These are phyloP conservation scores for Sapajus apella DNA, from an alignment of 2,113 vertebrate genomes.

Conservation along the genomic window DNA sequence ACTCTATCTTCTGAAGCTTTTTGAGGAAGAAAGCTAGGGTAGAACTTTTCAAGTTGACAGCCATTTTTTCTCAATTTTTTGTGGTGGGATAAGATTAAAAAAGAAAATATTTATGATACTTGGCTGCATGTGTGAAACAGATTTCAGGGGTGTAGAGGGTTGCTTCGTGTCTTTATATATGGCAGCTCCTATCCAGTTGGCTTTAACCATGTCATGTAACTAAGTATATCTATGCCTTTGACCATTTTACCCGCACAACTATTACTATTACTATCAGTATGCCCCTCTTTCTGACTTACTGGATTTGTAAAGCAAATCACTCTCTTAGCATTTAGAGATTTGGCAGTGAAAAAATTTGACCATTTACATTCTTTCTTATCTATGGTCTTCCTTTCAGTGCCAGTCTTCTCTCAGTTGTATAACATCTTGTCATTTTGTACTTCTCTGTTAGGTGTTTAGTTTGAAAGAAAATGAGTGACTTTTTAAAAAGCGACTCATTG, in stretches of 20 bases:
- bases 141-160: constrained; percentile 69
- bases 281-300: not conserved
- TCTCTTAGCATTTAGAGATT: not conserved
- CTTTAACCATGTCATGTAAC: constrained; percentile 57
- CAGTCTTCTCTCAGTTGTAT: not conserved
- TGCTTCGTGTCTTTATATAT: constrained; percentile 61
- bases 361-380: not conserved
- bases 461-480: constrained; percentile 33
- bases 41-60: not conserved
- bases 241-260: not conserved
- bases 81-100: constrained; percentile 24
- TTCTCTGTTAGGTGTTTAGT: constrained; percentile 15
- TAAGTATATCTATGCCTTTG: constrained; percentile 41
- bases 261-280: not conserved
- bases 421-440: not conserved
- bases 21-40: not conserved
- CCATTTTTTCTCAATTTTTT: not conserved
- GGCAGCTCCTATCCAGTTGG: constrained; percentile 53
- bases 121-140: constrained; percentile 59
- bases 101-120: constrained; percentile 70
- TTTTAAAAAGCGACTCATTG: constrained; percentile 38
- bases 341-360: not conserved
- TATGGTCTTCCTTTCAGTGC: not conserved
- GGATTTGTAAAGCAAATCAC: not conserved
- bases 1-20: constrained; percentile 28